These are phyloP conservation scores for Mobula hypostoma DNA, from an alignment of 2,113 vertebrate genomes.

Conservation along the genomic window DNA sequence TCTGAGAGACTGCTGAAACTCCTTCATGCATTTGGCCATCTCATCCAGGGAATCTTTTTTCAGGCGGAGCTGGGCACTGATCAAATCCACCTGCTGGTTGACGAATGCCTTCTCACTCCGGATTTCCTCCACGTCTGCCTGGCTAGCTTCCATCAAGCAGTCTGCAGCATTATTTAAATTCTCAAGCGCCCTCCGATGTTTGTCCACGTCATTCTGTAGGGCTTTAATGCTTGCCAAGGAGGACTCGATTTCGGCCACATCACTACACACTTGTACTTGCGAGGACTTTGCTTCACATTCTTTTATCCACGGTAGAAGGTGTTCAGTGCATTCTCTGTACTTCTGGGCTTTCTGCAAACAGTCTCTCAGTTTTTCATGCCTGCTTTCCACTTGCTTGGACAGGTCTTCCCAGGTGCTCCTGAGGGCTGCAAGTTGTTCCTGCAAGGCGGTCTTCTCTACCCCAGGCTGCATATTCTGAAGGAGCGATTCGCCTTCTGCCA, in stretches of 20 bases:
- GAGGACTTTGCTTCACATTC: conserved; percentile 65
- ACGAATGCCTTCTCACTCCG: conserved; percentile 63
- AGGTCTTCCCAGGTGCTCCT: conserved; percentile 78
- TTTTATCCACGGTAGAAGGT: conserved; percentile 72
- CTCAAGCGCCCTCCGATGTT: conserved; percentile 76
- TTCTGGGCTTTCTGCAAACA: conserved; percentile 72
- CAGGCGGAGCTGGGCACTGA: conserved; percentile 69
- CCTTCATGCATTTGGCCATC: conserved; percentile 73
- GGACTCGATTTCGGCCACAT: conserved; percentile 64
- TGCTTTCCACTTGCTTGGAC: conserved; percentile 65
- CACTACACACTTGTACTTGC: conserved; percentile 60
- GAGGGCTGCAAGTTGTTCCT: conserved; percentile 71
- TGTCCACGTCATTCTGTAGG: conserved; percentile 86
- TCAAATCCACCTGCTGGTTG: conserved; percentile 63
- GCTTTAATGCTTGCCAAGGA: conserved; percentile 67
- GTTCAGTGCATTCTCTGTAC: conserved; percentile 72
- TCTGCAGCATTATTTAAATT: conserved; percentile 70
- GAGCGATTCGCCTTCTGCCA: conserved; percentile 77
- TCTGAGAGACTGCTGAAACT: conserved; percentile 74
- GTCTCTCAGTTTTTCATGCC: conserved; percentile 65
- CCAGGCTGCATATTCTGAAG: conserved; percentile 75
- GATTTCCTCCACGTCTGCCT: conserved; percentile 68
- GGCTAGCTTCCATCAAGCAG: conserved; percentile 68
- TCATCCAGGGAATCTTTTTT: conserved; percentile 76
- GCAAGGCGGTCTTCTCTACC: conserved; percentile 72